Conservation (phyloP, 2,888 invertebrate genomes). For the Stegana nigrithorax region DNA sequence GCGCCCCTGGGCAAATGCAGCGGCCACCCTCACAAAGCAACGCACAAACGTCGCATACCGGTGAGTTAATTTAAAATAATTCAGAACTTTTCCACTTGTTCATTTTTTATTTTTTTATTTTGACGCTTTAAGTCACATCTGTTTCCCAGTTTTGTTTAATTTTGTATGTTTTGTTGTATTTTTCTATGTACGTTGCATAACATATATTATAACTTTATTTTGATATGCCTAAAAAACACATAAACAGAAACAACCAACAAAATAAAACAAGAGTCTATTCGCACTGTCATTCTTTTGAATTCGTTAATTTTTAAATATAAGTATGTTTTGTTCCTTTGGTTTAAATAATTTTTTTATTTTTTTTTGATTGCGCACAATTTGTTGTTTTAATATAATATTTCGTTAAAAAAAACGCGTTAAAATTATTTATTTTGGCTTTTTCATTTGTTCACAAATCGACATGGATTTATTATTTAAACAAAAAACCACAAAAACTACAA, state of each 20-base stretch:
- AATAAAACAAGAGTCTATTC: too few relatives aligned
- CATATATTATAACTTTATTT: too few relatives aligned
- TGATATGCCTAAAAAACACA: too few relatives aligned
- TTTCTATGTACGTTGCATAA: too few relatives aligned
- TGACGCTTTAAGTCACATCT: not conserved
- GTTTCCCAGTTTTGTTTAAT: not conserved
- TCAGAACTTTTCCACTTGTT: too few relatives aligned
- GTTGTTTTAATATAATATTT: not conserved
- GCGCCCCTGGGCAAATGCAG: conserved; percentile 75
- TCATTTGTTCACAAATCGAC: conserved; percentile 27
- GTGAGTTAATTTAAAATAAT: conserved; percentile 68
- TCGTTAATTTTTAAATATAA: conserved; percentile 16
- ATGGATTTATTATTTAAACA: conserved; percentile 46
- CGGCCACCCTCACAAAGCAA: conserved; percentile 79
- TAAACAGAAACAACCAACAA: too few relatives aligned
- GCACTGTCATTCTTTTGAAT: too few relatives aligned
- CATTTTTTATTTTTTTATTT: not conserved
- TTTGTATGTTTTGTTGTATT: too few relatives aligned
- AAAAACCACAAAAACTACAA: conserved; percentile 29
- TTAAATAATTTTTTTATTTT: not conserved
- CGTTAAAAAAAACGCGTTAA: conserved; percentile 16
- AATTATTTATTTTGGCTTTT: conserved; percentile 28
- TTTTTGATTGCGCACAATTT: not conserved
- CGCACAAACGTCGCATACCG: conserved; percentile 75
- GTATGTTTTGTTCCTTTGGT: not conserved